Evolutionary conservation across 2,888 invertebrate species (phyloP), one percentile per base, ranked within the genome.

Genomic region (Temnothorax rugatulus): DNA sequence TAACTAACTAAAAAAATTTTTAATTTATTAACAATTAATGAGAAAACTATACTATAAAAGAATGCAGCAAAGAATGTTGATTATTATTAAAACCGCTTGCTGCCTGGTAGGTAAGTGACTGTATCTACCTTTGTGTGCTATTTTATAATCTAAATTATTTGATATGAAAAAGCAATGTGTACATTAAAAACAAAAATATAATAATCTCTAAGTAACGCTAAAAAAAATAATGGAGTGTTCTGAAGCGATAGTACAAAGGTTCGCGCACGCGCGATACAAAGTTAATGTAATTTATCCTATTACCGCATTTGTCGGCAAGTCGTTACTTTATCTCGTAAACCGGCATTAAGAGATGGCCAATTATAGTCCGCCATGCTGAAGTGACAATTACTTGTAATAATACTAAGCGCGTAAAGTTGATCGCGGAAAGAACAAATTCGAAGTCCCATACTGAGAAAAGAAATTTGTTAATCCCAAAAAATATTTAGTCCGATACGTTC

Each of bases 351-450:
- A 81, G 47, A 71, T 71, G 79, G 47, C 59, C 79, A 79, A 79
- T 79, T 79, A 69, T 69, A 79, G 59, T 79, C 79, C 59, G 71
- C 79, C 79, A 81, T 81, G 44, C 47, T 81, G 79, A 71, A 47
- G 61, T 71, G 79, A 81, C 79, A 81, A 81, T 81, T 81, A 81
- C 79, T 81, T 81, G 47, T 59, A 71, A 71, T 79, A 79, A 79
- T 79, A 59, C 71, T 47, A 59, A 54, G 71, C 59, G 71, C 59
- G 71, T 71, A 81, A 81, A 81, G 59, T 50, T 59, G 57, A 81
- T 71, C 71, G 79, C 47, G 21, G n/a, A 71, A 47, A 61, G 59
- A 64, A 81, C 18, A 81, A 57, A 47, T 69, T 69, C 7, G 13
- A 57, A 79, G 29, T 15, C 57, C 11, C 29, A n/a, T n/a, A n/a